Evolutionary conservation across 2,113 vertebrate genomes (phyloP), one percentile per base, ranked within the genome.

Genomic region (Mesitornis unicolor): DNA sequence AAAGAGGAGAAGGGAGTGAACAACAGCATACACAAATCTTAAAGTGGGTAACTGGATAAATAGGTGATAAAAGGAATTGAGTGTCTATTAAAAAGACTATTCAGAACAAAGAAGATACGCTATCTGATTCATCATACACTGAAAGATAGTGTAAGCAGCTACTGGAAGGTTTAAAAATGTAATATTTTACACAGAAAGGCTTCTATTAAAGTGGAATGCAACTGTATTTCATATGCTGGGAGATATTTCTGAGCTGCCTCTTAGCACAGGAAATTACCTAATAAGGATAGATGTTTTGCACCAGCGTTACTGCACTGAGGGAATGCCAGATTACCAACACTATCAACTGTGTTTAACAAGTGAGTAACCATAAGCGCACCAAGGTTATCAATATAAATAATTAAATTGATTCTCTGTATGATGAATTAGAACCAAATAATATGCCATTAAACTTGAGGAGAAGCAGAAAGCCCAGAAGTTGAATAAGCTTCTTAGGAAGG

Each of bases 231-330:
- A n/a, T 64, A 68, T 1, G 3, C 47, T 78, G 53, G 42, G 70
- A 68, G 79, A 65, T 63, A 93, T 77, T 88, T 90, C 79, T 76
- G 35, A 2, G 3, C 26, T 51, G 57, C 35, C 61, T 85, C 70
- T 86, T 74, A 87, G 73, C 36, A 90, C 76, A 96, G 90, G 88
- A 95, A 90, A 88, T 96, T 90, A 67, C 93, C 90, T 95, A 96
- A 93, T 93, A 93, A 92, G 90, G 95, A 43, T 21, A 90, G 51
- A 71, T 90, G 40, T 31, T 68, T 68, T 45, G 64, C 60, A 64
- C n/a, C 20, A 71, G 68, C 21, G 76, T 78, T 36, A 60, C 60
- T 71, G 60, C 48, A 25, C 11, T 77, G 1, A 1, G 85, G 64
- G 71, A 95, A 68, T 56, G 54, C 16, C 43, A 59, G 11, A 63